A percentile compares a stretch with the other conserved stretches of the same genome.
Conservation (phyloP, 2,113 vertebrate species). For the Chaenogobius annularis region DNA sequence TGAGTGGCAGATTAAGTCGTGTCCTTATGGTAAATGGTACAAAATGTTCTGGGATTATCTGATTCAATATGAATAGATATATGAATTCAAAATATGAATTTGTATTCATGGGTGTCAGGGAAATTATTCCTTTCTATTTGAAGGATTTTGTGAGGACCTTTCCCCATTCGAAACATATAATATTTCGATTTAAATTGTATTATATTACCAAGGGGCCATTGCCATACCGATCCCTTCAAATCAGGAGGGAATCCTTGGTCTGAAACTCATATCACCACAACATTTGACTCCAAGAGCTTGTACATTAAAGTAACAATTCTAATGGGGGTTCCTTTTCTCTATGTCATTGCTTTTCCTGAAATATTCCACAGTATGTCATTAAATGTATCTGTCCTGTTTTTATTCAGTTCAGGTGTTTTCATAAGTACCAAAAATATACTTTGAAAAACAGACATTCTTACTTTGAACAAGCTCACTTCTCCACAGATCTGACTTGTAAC, state of each 20-base stretch:
- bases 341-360: neutral
- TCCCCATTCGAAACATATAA: no score
- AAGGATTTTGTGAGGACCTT: no score
- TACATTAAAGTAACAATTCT: no score
- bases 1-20: neutral
- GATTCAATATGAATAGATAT: neutral
- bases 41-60: neutral
- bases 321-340: neutral
- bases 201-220: no score
- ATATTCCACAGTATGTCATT: neutral
- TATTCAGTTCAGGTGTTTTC: neutral
- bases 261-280: neutral
- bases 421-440: neutral
- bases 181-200: no score
- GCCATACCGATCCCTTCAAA: no score
- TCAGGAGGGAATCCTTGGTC: no score
- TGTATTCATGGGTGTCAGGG: no score
- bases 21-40: neutral
- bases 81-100: no score
- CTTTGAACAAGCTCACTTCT: no score
- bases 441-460: neutral
- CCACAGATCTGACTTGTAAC: no score
- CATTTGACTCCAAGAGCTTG: neutral
- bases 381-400: neutral
- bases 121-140: no score